Conservation (phyloP, 2,888 invertebrate genomes). For the Drosophila rubida region DNA sequence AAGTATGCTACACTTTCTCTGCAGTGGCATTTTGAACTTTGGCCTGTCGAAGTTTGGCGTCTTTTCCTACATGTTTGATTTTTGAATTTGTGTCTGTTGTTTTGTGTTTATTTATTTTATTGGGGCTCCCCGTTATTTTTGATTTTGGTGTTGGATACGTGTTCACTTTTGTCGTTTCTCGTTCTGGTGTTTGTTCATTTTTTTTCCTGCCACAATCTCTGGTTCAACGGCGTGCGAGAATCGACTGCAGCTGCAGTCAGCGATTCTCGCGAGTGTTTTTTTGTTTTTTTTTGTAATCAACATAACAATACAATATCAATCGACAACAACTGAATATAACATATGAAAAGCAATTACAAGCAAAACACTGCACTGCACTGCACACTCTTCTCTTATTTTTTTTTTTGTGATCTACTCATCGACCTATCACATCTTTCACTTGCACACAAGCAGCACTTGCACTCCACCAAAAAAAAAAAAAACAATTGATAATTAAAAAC, state of each 20-base stretch:
- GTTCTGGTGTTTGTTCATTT: slow-evolving; percentile 19
- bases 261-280: slow-evolving; percentile 30
- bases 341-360: neutral
- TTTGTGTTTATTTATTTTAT: slow-evolving; percentile 6
- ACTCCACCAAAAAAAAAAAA: slow-evolving; percentile 26
- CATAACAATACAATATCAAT: slow-evolving; percentile 34
- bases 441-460: slow-evolving; percentile 49
- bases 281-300: no score
- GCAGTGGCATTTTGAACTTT: slow-evolving; percentile 31
- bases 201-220: neutral
- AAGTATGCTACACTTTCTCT: neutral
- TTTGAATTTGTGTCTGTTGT: slow-evolving; percentile 17
- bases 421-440: slow-evolving; percentile 9
- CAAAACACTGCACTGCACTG: slow-evolving; percentile 42
- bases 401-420: neutral
- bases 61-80: slow-evolving; percentile 8
- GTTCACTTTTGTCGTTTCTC: slow-evolving; percentile 21
- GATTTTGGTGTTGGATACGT: slow-evolving; percentile 42
- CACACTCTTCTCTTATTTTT: slow-evolving; percentile 31
- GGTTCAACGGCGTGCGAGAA: slow-evolving; percentile 34
- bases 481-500: neutral
- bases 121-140: neutral
- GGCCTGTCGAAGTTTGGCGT: slow-evolving; percentile 21
- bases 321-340: slow-evolving; percentile 21
- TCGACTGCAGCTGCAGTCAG: neutral